A percentile compares a stretch with the other conserved stretches of the same genome.
phyloP scores from a whole-genome alignment of 1,140 invertebrate genomes.

The Anagrus nilaparvatae region DNA sequence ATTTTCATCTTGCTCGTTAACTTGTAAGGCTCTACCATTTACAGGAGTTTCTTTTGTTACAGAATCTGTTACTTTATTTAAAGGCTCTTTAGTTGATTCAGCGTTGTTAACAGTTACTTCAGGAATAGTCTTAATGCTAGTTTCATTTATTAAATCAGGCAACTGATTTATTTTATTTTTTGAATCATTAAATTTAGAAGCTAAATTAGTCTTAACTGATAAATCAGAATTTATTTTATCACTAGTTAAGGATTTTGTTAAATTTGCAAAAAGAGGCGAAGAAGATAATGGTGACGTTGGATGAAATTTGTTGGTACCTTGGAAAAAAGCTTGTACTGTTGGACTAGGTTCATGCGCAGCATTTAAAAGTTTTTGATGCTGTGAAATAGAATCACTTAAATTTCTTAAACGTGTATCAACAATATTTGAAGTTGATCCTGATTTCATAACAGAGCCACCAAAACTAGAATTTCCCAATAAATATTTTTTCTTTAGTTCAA shows the following conservation, averaged over 20 bases:
- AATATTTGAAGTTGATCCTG: constrained; percentile 74
- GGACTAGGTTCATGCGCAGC: constrained; percentile 65
- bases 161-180: constrained; percentile 22
- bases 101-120: constrained; percentile 12
- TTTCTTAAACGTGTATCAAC: constrained; percentile 73
- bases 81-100: constrained; percentile 6
- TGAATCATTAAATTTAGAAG: constrained; percentile 6
- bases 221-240: too few relatives aligned
- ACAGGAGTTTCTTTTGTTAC: background rate
- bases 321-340: constrained; percentile 62
- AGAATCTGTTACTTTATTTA: constrained; percentile 7
- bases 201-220: too few relatives aligned
- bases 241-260: too few relatives aligned
- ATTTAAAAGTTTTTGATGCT: constrained; percentile 78
- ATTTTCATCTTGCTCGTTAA: constrained; percentile 23
- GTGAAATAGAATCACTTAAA: constrained; percentile 74
- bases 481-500: constrained; percentile 78
- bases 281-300: constrained; percentile 31
- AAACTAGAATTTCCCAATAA: constrained; percentile 55
- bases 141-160: constrained; percentile 37
- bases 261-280: constrained; percentile 20
- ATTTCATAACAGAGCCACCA: constrained; percentile 61
- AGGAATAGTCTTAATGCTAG: background rate
- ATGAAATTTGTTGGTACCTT: constrained; percentile 41
- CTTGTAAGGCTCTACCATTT: too few relatives aligned